Evolutionary conservation across 2,113 vertebrate genomes (phyloP).

Genomic region (Physeter macrocephalus): DNA sequence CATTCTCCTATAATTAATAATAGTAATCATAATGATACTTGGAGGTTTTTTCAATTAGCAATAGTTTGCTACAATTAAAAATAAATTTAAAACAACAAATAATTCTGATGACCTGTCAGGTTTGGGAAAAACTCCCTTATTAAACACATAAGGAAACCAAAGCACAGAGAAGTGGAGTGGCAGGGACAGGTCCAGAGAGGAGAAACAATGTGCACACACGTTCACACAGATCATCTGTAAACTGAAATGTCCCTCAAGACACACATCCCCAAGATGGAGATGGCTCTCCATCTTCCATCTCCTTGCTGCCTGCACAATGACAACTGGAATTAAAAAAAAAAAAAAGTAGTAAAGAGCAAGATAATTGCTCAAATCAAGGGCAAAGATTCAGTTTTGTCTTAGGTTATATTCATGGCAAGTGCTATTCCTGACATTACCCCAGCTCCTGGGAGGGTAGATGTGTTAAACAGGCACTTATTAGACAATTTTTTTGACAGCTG

Average conservation of each 20-base stretch:
- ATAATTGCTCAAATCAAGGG: constrained; percentile 41
- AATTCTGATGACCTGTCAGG: neutral
- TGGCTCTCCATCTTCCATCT: neutral
- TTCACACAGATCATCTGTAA: neutral
- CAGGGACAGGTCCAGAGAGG: neutral
- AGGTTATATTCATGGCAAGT: neutral
- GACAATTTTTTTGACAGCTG: constrained; percentile 50
- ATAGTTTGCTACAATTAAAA: neutral
- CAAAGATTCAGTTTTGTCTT: constrained; percentile 32
- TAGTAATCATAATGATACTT: neutral
- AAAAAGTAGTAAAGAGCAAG: neutral
- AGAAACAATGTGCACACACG: rapidly evolving
- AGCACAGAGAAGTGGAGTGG: neutral
- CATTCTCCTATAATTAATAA: neutral
- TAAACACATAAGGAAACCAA: neutral
- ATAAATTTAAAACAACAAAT: neutral
- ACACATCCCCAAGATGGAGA: neutral
- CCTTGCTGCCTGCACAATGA: neutral
- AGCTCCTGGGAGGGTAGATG: neutral
- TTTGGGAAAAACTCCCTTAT: neutral
- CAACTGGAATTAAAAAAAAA: neutral
- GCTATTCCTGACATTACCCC: neutral
- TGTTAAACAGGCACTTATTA: constrained; percentile 51
- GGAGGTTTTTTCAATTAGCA: neutral
- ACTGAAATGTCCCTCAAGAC: neutral